phyloP scores from a whole-genome alignment of 2,113 vertebrate genomes.

The Lophura nycthemera region DNA sequence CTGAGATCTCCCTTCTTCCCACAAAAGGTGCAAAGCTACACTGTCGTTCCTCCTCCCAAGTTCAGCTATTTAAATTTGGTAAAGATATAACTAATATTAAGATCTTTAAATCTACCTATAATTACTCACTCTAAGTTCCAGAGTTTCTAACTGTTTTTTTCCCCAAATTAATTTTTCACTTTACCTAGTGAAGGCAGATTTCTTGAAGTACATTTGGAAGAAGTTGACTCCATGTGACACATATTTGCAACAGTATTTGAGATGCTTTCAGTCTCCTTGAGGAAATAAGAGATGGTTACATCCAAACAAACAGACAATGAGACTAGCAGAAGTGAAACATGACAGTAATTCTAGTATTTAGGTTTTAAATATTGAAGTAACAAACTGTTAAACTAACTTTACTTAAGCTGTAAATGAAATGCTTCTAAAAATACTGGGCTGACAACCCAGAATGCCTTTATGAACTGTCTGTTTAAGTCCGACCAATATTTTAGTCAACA shows the following conservation, averaged over 20 bases:
- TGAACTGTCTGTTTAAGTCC: background rate
- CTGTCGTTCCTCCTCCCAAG: background rate
- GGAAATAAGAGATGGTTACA: slow-evolving; percentile 4
- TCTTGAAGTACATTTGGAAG: background rate
- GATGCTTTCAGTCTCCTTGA: slow-evolving; percentile 61
- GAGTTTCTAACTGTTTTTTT: background rate
- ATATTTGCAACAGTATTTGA: background rate
- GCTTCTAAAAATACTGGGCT: background rate
- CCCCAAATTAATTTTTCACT: background rate
- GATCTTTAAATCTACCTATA: background rate
- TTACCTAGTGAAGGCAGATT: slow-evolving; percentile 43
- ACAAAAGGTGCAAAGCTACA: background rate
- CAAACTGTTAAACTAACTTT: background rate
- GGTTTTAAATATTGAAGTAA: background rate
- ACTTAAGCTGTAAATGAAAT: background rate
- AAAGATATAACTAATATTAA: accelerated
- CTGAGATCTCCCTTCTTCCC: background rate
- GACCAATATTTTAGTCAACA: background rate
- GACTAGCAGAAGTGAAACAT: background rate
- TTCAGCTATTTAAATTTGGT: background rate
- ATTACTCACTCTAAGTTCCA: background rate
- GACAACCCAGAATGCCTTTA: background rate
- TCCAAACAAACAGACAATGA: background rate
- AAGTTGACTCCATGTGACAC: background rate
- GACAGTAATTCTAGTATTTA: background rate